Evolutionary conservation across 2,888 invertebrate genomes (phyloP), one percentile per base, ranked within the genome.

Genomic region (Lasioglossum leucozonium): DNA sequence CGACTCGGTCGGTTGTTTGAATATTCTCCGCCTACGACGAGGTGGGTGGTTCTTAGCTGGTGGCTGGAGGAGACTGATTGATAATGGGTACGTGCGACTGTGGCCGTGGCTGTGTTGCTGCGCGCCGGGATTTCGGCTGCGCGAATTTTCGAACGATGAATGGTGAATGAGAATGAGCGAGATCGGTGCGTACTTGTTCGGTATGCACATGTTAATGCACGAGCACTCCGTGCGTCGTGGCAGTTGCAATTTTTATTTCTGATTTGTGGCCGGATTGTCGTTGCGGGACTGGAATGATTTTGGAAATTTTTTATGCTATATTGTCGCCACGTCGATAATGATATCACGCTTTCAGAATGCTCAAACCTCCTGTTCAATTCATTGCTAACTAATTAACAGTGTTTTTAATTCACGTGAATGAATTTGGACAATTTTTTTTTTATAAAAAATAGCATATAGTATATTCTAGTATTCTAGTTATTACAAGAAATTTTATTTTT

Each of bases 11-110:
- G 11, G 18, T 67, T 4, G 77, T 81, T 82, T 85, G 65, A 34
- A 18, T 37, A 37, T 67, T 67, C 22, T 37, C 37, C 37, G 67
- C 58, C 65, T 8, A 16, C 30, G 65, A 10, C 22, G 22, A 10
- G 18, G n/a, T n/a, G n/a, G 34, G 18, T 65, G 34, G 22, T 67
- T 85, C 81, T 89, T 69, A n/a, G 69, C 10, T 11, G 40, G 37
- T 40, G 13, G 69, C 22, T 4, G 37, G 22, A 10, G 37, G 22
- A 10, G 34, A 22, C 37, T 67, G 67, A 67, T 67, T 67, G 67
- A 67, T 37, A 37, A 67, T 67, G 8, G 37, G 37, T 37, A 37
- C 10, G 11, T 22, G 67, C 0, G 67, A n/a, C n/a, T 22, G 30
- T 11, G 30, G 30, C 34, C n/a, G n/a, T n/a, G n/a, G n/a, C n/a